Evolutionary conservation across 2,797 vertebrate genomes (phyloP).

Genomic region (Loris lydekkerianus): DNA sequence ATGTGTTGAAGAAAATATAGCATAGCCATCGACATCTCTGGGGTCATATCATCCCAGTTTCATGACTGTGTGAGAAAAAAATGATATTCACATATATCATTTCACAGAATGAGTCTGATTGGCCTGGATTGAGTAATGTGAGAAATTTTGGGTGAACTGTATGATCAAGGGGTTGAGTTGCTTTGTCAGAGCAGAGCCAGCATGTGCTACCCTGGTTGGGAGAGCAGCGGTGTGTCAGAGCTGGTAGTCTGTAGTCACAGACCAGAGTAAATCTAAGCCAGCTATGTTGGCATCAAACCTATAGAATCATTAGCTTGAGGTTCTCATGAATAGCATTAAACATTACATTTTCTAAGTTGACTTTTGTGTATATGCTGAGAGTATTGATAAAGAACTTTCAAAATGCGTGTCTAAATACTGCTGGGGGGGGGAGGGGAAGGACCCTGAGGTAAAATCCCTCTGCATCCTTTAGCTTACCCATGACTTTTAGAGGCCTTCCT

Average conservation of each 20-base stretch:
- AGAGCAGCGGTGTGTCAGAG: neutral
- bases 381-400: slow-evolving; percentile 43
- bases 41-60: neutral
- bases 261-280: neutral
- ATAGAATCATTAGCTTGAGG: neutral
- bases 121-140: neutral
- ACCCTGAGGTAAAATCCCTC: neutral
- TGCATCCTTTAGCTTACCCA: neutral
- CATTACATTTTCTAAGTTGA: neutral
- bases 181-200: neutral
- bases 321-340: slow-evolving; percentile 14
- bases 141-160: neutral
- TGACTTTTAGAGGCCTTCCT: slow-evolving; percentile 60
- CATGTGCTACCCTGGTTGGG: neutral
- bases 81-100: neutral
- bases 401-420: slow-evolving; percentile 45
- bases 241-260: neutral
- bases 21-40: neutral
- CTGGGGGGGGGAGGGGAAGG: neutral
- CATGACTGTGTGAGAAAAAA: neutral
- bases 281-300: neutral
- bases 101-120: neutral
- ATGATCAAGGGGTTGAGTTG: neutral
- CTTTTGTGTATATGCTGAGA: slow-evolving; percentile 21
- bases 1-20: neutral